Conservation (phyloP, 2,888 invertebrate genomes). For the Eupsilia transversa region DNA sequence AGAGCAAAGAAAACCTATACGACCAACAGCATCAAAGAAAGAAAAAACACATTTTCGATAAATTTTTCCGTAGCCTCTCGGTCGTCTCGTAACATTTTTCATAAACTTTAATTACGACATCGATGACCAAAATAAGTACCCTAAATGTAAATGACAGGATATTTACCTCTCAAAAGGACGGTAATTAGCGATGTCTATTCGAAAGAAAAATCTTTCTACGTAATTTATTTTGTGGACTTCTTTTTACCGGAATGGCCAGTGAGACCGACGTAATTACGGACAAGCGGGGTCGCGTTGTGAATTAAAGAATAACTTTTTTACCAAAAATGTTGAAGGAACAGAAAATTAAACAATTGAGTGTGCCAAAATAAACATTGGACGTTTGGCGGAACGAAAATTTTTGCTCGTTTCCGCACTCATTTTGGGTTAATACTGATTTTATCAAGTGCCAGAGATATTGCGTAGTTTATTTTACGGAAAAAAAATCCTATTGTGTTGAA, state of each 20-base stretch:
- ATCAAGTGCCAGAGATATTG: slow-evolving; percentile 55
- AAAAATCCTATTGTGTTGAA: background rate
- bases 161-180: slow-evolving; percentile 57
- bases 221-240: slow-evolving; percentile 70
- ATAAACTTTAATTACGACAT: slow-evolving; percentile 46
- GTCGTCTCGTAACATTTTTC: background rate
- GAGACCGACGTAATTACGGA: slow-evolving; percentile 71
- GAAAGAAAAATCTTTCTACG: slow-evolving; percentile 69
- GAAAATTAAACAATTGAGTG: slow-evolving; percentile 67
- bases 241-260: slow-evolving; percentile 69
- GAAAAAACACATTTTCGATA: background rate
- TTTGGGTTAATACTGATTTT: slow-evolving; percentile 57
- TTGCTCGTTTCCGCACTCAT: slow-evolving; percentile 37
- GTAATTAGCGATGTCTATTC: slow-evolving; percentile 71
- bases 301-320: slow-evolving; percentile 72
- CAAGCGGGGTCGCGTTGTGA: slow-evolving; percentile 64
- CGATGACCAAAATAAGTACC: slow-evolving; percentile 38
- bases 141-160: slow-evolving; percentile 51
- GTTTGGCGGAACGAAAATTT: slow-evolving; percentile 45
- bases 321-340: slow-evolving; percentile 59
- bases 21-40: background rate
- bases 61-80: background rate
- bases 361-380: slow-evolving; percentile 61
- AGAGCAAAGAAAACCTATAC: background rate
- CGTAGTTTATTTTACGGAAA: slow-evolving; percentile 22